A percentile compares a stretch with the other conserved stretches of the same genome.
Conservation (phyloP, 2,113 vertebrate species). For the Perognathus longimembris region DNA sequence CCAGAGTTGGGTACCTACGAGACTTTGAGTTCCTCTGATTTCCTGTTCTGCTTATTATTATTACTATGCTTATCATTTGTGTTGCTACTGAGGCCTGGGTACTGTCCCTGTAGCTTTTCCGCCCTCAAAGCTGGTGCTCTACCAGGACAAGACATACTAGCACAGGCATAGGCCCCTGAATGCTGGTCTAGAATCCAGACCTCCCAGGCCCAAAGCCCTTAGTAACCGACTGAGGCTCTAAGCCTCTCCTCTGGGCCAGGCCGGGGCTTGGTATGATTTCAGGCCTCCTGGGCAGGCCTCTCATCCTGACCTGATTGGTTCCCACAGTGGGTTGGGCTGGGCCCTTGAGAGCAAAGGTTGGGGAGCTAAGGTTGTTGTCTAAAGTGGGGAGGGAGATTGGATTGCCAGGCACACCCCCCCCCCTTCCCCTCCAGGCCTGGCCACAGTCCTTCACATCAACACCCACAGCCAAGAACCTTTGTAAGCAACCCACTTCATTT, state of each 20-base stretch:
- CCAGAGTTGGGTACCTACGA: not conserved
- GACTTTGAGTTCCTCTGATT: not conserved
- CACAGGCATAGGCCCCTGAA: not conserved
- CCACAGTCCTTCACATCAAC: not conserved
- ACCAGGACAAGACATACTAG: too few relatives aligned
- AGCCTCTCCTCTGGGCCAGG: not conserved
- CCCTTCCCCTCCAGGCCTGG: not conserved
- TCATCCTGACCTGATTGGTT: not conserved
- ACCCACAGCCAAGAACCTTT: not conserved
- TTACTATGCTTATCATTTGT: not conserved
- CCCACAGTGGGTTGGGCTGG: constrained; percentile 15
- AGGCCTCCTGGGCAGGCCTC: not conserved
- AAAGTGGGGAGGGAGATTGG: not conserved
- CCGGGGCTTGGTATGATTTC: not conserved
- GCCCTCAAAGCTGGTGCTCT: too few relatives aligned
- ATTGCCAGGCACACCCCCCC: too few relatives aligned
- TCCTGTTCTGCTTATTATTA: not conserved
- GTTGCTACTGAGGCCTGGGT: too few relatives aligned
- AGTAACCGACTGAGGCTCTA: not conserved
- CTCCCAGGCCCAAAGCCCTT: not conserved
- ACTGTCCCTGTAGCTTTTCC: too few relatives aligned
- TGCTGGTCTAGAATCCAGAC: not conserved
- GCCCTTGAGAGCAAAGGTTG: constrained; percentile 22
- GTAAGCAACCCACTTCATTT: not conserved
- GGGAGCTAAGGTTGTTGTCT: constrained; percentile 14